Evolutionary conservation across 2,888 invertebrate genomes (phyloP), one percentile per base, ranked within the genome.

Genomic region (Hydriomena furcata): DNA sequence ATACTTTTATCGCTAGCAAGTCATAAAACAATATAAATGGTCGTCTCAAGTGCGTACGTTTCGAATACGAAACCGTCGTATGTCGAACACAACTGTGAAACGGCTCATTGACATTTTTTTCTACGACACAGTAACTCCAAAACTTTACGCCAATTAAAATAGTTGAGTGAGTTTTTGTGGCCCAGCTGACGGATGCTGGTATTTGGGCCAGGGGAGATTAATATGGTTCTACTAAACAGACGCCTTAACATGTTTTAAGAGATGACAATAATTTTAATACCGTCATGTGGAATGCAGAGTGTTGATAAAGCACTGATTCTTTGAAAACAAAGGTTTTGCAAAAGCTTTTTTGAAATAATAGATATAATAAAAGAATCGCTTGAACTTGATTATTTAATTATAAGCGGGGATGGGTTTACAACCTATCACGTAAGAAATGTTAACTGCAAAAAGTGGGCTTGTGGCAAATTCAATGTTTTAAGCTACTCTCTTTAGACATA

Each of bases 141-240:
- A 82, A 76, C 79, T 36, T 80, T 74, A 85, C 84, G 82, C 84
- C 82, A 89, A 88, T 89, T 89, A 90, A 89, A 88, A 89, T 89
- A 85, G 83, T 78, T 85, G 69, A 75, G 79, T 69, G 71, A 73
- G 74, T 86, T 87, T 88, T 88, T 89, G 80, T 82, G 65, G 68
- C 68, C 57, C 71, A 63, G 65, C 75, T 74, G 83, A 82, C 84
- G 82, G 81, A 82, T 82, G 74, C 74, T 76, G 76, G 79, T 82
- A 82, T 84, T 84, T 82, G 71, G 82, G 79, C 71, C 79, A 79
- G 71, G 71, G 65, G 72, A 80, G 79, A 84, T 81, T 84, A 82
- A 84, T 84, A 82, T 70, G 72, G 77, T 79, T 80, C 73, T 71
- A 80, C 82, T 75, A 76, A 80, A 47, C 51, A 68, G 73, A 73